Evolutionary conservation across 2,797 vertebrate species (phyloP), one percentile per base, ranked within the genome.

Genomic region (Crenichthys baileyi): DNA sequence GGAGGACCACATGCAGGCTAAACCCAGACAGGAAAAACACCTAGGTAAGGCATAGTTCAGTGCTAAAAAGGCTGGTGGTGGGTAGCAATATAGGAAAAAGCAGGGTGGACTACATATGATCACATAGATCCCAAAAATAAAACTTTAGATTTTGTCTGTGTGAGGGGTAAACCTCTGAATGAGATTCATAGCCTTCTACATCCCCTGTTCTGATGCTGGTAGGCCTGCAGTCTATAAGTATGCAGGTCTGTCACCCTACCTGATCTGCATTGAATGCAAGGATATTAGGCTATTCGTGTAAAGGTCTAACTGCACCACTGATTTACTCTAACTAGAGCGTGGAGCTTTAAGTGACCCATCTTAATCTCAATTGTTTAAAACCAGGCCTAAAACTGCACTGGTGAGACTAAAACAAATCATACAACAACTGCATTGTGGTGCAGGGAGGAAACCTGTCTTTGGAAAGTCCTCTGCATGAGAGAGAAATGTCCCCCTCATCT

Each of bases 391-490:
- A 60, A 83, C 76, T 72, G 5, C 24, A 67, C 78, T 7, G 77
- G 73, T 51, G 36, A 15, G 79, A 75, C 87, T 82, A 80, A 87
- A 85, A 87, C 15, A 36, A 2, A 70, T 15, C 67, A 75, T 82
- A 63, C 60, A 8, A 22, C 79, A 79, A 46, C 85, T 5, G 87
- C 89, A 81, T 90, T 90, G 85, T 87, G 91, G 84, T 71, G 88
- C 82, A 87, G 83, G 70, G 88, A 79, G 87, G 89, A 85, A 90
- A 86, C 83, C 89, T 93, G 94, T 92, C 95, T 95, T 96, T 95
- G 94, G 87, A 95, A 96, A 96, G 94, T 95, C 95, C 95, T 95
- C 93, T 95, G 94, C 89, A 90, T 94, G 90, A 93, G 92, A 92
- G 89, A 91, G 92, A 92, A 90, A 92, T 83, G 90, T 91, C 89